phyloP scores from a whole-genome alignment of 2,113 vertebrate species.

The cattle (Bos taurus) region DNA sequence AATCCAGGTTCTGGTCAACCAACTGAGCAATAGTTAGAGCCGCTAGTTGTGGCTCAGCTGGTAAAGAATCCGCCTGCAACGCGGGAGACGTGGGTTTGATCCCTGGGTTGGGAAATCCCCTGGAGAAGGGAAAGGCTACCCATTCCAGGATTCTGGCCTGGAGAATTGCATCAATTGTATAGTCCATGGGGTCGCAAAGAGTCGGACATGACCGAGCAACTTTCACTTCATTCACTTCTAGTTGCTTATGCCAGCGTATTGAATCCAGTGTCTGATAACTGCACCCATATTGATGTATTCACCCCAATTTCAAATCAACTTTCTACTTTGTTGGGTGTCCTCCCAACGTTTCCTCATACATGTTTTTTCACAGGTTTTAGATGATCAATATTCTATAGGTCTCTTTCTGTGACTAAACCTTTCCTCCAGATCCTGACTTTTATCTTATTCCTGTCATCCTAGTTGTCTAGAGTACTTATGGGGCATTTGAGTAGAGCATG shows the following conservation, averaged over 20 bases:
- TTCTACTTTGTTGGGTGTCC: background rate
- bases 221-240: background rate
- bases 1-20: background rate
- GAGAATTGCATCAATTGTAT: background rate
- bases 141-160: background rate
- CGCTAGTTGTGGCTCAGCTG: background rate
- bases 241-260: background rate
- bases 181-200: background rate
- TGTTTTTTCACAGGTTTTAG: background rate
- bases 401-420: background rate
- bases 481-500: background rate
- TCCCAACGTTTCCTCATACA: background rate
- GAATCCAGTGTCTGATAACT: background rate
- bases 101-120: background rate
- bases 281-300: background rate
- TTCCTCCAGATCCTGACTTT: background rate
- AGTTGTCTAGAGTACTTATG: background rate
- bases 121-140: background rate
- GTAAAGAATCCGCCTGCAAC: background rate
- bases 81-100: background rate
- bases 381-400: background rate
- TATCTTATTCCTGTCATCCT: background rate
- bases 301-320: background rate
- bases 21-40: background rate
- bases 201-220: rapidly evolving